These are phyloP conservation scores for Sphyrna mokarran DNA, from an alignment of 2,113 vertebrate species.

Conservation along the genomic window DNA sequence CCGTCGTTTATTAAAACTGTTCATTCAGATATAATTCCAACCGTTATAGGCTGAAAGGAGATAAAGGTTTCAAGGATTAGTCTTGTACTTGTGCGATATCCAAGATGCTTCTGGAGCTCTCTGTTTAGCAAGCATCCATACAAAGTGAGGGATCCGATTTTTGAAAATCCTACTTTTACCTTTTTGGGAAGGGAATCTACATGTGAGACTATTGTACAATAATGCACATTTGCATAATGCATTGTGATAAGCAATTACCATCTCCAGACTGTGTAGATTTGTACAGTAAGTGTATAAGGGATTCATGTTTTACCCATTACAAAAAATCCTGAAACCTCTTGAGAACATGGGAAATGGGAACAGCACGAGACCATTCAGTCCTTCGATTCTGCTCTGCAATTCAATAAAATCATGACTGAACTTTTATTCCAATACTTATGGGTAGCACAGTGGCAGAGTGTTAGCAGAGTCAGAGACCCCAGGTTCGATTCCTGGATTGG, in stretches of 20 bases:
- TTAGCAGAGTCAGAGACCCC: no score
- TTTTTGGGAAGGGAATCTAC: background rate
- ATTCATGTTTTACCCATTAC: background rate
- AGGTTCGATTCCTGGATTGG: no score
- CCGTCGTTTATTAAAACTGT: background rate
- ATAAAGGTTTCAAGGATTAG: background rate
- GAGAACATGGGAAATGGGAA: no score
- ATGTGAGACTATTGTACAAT: background rate
- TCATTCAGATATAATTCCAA: background rate
- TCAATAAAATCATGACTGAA: no score
- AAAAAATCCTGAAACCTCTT: background rate
- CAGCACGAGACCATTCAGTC: no score
- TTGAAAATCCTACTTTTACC: background rate
- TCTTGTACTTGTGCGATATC: background rate
- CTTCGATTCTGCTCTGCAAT: no score
- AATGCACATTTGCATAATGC: background rate
- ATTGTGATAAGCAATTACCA: background rate
- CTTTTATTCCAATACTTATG: no score
- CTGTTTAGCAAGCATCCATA: background rate
- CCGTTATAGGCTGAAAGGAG: background rate
- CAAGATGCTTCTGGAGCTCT: background rate
- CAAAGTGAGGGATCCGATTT: background rate
- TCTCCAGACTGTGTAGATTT: background rate
- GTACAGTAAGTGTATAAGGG: background rate
- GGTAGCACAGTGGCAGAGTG: no score